Conservation (phyloP, 2,113 vertebrate species). For the Sialia sialis region DNA sequence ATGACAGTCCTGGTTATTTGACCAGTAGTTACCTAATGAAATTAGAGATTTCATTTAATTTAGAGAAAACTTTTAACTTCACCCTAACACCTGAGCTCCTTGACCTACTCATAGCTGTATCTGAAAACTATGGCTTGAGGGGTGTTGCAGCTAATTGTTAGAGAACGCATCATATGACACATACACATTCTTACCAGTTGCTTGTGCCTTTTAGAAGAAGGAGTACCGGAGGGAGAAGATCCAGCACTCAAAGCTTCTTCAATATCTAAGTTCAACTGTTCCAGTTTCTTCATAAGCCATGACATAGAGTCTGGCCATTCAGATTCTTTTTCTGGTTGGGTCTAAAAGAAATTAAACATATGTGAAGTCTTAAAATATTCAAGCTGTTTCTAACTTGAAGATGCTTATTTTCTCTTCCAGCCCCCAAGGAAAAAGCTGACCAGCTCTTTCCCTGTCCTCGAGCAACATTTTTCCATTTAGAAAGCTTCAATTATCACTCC, state of each 20-base stretch:
- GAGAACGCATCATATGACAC: rapidly evolving
- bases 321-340: constrained; percentile 35
- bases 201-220: constrained; percentile 65
- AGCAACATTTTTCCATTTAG: background rate
- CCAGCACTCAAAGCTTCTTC: constrained; percentile 81
- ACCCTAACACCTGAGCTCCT: background rate
- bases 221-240: constrained; percentile 77
- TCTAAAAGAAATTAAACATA: constrained; percentile 49
- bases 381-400: background rate
- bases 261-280: constrained; percentile 83
- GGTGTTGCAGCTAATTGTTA: background rate
- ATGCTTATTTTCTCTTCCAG: background rate
- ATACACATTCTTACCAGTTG: constrained; percentile 67
- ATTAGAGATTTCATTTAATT: background rate
- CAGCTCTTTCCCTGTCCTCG: background rate
- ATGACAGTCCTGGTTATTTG: background rate
- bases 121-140: background rate
- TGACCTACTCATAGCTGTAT: background rate
- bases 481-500: background rate
- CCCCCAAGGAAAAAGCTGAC: background rate
- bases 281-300: constrained; percentile 84
- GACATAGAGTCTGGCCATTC: constrained; percentile 83
- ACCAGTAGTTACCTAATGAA: background rate
- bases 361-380: background rate
- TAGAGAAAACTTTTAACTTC: background rate